Evolutionary conservation across 1,140 invertebrate genomes (phyloP), one percentile per base, ranked within the genome.

Genomic region (Calliopsis andreniformis): DNA sequence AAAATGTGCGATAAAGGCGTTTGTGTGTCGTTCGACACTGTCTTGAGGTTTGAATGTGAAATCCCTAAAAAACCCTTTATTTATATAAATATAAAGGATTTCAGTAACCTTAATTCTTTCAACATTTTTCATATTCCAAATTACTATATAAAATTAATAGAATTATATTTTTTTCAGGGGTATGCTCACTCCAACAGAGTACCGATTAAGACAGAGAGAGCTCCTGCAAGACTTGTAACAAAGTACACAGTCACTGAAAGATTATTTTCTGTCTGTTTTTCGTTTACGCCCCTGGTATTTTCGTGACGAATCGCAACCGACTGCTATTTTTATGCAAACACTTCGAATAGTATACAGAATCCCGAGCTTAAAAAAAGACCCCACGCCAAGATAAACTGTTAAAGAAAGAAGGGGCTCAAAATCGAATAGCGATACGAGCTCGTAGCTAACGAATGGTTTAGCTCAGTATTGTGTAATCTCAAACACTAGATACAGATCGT

Each of bases 1-100:
- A 93, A 93, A 90, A 95, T 95, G 94, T 93, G 92, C n/a, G 94
- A 94, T 76, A 95, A 95, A 87, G 95, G 95, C 1, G 92, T 95
- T n/a, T 93, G 92, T 47, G 93, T 95, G 4, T 94, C 94, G 4
- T 95, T 94, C 71, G 94, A 95, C 63, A 95, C 95, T 0, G 94
- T 95, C 39, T 87, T 95, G 43, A 93, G 95, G 89, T 92, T 79
- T 59, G 35, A 58, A 43, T 23, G 67, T 43, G 28, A 76, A n/a
- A n/a, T n/a, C n/a, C n/a, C n/a, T n/a, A n/a, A n/a, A n/a, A n/a
- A n/a, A n/a, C n/a, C n/a, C n/a, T n/a, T n/a, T n/a, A n/a, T n/a
- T n/a, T n/a, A n/a, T n/a, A n/a, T n/a, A n/a, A n/a, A n/a, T n/a
- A n/a, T n/a, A n/a, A n/a, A n/a, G n/a, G n/a, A n/a, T n/a, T n/a